Conservation (phyloP, 2,888 invertebrate genomes). For the Macropis europaea region DNA sequence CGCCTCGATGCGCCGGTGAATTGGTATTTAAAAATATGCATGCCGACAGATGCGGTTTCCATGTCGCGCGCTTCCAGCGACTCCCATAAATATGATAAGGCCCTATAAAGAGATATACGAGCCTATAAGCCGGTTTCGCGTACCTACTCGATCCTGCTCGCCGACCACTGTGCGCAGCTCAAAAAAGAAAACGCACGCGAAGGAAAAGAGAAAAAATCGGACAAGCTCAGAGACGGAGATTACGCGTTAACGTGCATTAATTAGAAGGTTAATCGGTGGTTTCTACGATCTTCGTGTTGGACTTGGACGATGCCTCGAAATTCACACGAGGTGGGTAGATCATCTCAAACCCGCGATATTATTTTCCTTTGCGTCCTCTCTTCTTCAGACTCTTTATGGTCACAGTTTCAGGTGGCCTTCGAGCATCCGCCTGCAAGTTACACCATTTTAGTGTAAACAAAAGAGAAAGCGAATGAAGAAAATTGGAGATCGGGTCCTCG, state of each 20-base stretch:
- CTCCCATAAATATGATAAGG: slow-evolving; percentile 77
- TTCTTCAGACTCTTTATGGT: too few species aligned
- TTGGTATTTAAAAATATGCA: slow-evolving; percentile 77
- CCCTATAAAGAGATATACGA: slow-evolving; percentile 71
- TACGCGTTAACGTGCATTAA: slow-evolving; percentile 61
- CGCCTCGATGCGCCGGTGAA: slow-evolving; percentile 48
- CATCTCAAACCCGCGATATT: too few species aligned
- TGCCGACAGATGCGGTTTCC: slow-evolving; percentile 74
- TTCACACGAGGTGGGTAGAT: too few species aligned
- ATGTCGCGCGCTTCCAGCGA: slow-evolving; percentile 71
- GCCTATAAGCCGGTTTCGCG: slow-evolving; percentile 62
- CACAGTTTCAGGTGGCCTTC: too few species aligned
- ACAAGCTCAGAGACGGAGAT: slow-evolving; percentile 21
- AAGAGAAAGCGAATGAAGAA: too few species aligned
- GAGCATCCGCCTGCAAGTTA: too few species aligned
- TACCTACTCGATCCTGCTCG: slow-evolving; percentile 18
- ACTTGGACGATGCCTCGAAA: too few species aligned
- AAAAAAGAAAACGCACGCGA: neutral
- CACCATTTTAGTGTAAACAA: too few species aligned
- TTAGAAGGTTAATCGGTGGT: slow-evolving; percentile 53
- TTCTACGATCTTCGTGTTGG: neutral
- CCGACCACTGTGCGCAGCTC: slow-evolving; percentile 3
- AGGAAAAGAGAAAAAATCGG: neutral
- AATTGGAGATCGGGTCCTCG: neutral
- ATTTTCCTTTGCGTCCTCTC: too few species aligned